These are phyloP conservation scores for Pogonocichla stellata DNA, from an alignment of 2,113 vertebrate species.

Conservation along the genomic window DNA sequence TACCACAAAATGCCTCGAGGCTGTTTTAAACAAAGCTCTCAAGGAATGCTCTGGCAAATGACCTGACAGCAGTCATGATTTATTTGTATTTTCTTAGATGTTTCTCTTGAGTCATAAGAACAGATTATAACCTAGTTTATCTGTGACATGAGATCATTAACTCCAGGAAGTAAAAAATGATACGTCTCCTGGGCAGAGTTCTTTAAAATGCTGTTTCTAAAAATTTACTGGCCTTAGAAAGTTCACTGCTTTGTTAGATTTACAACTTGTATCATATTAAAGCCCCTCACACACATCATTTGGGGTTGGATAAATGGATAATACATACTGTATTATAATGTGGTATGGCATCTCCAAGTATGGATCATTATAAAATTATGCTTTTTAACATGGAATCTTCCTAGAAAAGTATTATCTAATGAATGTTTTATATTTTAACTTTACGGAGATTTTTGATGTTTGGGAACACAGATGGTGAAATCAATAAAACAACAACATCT, in stretches of 20 bases:
- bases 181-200: background rate
- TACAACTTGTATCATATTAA: background rate
- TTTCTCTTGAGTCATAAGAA: conserved; percentile 37
- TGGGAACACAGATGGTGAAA: background rate
- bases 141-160: conserved; percentile 45
- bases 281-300: background rate
- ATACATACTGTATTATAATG: background rate
- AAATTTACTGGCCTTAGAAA: conserved; percentile 3
- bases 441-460: background rate
- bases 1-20: background rate
- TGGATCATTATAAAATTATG: background rate
- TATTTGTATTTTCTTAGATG: conserved; percentile 25
- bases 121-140: conserved; percentile 47
- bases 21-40: background rate
- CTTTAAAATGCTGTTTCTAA: conserved; percentile 27
- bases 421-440: background rate
- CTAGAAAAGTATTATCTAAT: background rate
- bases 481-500: background rate
- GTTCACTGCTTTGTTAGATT: conserved; percentile 4
- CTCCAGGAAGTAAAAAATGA: conserved; percentile 27
- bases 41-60: background rate
- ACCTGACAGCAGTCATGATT: conserved; percentile 17
- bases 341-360: background rate
- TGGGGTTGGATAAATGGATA: background rate
- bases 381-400: background rate